Evolutionary conservation across 1,140 invertebrate species (phyloP), one percentile per base, ranked within the genome.

Genomic region (Drosophila bocqueti): DNA sequence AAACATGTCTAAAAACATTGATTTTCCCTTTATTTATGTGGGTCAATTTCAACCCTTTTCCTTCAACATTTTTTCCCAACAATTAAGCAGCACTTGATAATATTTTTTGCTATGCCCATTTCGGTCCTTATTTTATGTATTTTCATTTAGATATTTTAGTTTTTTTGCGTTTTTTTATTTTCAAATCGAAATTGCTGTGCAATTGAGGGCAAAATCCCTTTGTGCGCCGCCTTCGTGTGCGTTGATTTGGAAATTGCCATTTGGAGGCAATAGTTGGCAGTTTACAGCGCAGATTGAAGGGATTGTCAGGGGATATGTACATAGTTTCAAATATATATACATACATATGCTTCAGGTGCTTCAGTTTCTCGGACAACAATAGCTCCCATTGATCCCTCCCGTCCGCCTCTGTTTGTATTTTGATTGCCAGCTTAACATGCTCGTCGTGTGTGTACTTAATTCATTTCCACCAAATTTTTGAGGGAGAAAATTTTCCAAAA

Each of bases 351-450:
- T 72, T 45, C 83, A 86, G 83, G 83, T 86, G 83, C 79, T 61
- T 81, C 60, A 64, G 45, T 50, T 47, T 52, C 9, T 55, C 4
- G 77, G 65, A 74, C 67, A 75, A 80, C 79, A 80, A 81, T 76
- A 34, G 66, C 46, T 31, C 54, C 65, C 52, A 65, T 80, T 80
- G 57, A 60, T 29, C 52, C 34, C 21, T 8, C 7, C 40, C 24
- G 18, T 16, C 13, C 21, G 3, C 4, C 29, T 49, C 5, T 87
- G 65, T 87, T 87, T 80, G 68, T 83, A 75, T 77, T 87, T 89
- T 87, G 83, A 83, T 89, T 87, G 83, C 64, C 72, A 49, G 80
- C 84, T 87, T 80, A 87, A 74, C 50, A 64, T 52, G 63, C 69
- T 83, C 55, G 47, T 67, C 49, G 36, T 52, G 34, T 36, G 31